A percentile compares a stretch with the other conserved stretches of the same genome.
phyloP scores from a whole-genome alignment of 2,797 vertebrate genomes.

The Sciaenops ocellatus region DNA sequence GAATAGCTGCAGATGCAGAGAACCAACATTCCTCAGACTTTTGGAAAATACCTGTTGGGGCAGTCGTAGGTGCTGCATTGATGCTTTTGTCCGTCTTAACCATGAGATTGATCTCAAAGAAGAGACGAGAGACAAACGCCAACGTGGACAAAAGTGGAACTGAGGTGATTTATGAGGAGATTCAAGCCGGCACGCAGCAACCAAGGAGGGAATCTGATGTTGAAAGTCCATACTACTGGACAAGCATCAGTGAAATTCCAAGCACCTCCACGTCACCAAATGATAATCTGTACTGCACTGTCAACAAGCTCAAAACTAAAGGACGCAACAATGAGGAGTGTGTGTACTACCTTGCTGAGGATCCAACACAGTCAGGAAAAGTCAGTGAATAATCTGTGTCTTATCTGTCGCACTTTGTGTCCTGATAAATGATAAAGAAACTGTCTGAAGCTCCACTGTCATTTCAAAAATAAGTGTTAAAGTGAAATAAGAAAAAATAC shows the following conservation, averaged over 20 bases:
- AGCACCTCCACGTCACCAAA: background rate
- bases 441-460: background rate
- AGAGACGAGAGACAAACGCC: background rate
- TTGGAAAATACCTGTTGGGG: conserved; percentile 26
- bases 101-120: background rate
- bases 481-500: too few species aligned
- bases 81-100: background rate
- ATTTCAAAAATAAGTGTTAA: too few species aligned
- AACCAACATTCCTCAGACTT: background rate
- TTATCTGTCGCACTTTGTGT: background rate
- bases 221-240: conserved; percentile 15
- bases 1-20: background rate
- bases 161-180: conserved; percentile 48
- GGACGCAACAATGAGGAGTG: background rate
- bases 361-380: background rate
- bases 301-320: background rate
- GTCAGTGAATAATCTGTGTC: background rate
- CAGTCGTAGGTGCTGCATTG: background rate
- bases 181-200: fast-evolving
- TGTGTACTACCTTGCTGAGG: conserved; percentile 30
- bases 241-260: fast-evolving
- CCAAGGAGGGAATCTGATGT: background rate
- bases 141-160: fast-evolving
- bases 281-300: background rate
- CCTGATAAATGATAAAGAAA: background rate